Evolutionary conservation across 2,888 invertebrate genomes (phyloP).

Genomic region (Nebria brevicollis): DNA sequence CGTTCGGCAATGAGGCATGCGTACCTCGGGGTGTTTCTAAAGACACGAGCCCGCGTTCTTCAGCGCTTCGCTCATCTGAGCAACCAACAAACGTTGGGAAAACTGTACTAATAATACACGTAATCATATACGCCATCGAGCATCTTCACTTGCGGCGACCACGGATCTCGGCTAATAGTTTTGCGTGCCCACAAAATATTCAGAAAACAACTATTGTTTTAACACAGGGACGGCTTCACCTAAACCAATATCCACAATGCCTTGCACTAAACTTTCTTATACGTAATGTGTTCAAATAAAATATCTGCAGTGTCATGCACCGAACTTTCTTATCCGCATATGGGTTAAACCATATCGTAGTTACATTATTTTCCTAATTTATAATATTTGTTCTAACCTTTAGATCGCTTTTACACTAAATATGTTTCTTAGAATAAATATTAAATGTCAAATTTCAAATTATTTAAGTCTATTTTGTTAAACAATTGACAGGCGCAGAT

Average conservation of each 20-base stretch:
- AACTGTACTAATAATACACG: not conserved
- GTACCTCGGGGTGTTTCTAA: conserved; percentile 14
- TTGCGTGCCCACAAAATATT: conserved; percentile 12
- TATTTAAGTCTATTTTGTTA: too few relatives aligned
- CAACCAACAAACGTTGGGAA: not conserved
- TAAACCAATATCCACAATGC: not conserved
- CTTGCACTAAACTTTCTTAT: too few relatives aligned
- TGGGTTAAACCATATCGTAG: too few relatives aligned
- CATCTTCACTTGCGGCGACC: conserved; percentile 4
- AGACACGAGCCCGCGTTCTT: conserved; percentile 3
- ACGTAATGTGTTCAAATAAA: too few relatives aligned
- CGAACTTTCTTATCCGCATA: too few relatives aligned
- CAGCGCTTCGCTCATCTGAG: not conserved
- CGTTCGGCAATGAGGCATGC: conserved; percentile 5
- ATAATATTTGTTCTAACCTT: too few relatives aligned
- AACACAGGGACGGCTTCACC: not conserved
- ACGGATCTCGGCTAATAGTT: conserved; percentile 17
- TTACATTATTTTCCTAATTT: too few relatives aligned
- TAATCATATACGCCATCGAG: not conserved
- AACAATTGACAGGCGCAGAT: too few relatives aligned
- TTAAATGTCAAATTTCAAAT: too few relatives aligned
- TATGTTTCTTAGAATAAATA: too few relatives aligned
- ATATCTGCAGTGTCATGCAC: too few relatives aligned
- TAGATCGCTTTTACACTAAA: too few relatives aligned
- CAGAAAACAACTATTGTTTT: conserved; percentile 1